These are phyloP conservation scores for Petrocephalus zakoni DNA, from an alignment of 2,113 vertebrate species.

Conservation along the genomic window DNA sequence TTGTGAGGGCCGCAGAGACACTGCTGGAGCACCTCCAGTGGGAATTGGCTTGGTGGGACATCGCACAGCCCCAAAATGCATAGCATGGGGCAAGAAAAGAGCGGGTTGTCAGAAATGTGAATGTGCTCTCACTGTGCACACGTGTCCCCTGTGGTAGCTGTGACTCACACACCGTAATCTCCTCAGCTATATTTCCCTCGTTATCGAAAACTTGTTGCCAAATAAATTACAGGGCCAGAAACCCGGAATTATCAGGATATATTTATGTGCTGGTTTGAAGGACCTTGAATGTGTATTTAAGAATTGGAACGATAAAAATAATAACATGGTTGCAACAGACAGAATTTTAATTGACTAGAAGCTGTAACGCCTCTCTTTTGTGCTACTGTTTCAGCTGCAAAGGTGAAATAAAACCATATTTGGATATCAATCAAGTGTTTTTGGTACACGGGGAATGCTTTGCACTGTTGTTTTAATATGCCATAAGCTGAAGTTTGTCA, in stretches of 20 bases:
- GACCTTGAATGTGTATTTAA: not conserved
- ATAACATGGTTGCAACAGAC: not conserved
- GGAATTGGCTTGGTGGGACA: not conserved
- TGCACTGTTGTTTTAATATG: not conserved
- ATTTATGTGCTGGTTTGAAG: not conserved
- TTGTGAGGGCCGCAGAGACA: not conserved
- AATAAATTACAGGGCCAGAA: not conserved
- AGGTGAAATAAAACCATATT: not conserved
- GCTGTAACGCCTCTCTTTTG: not conserved
- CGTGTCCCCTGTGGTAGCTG: not conserved
- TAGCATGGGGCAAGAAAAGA: not conserved
- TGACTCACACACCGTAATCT: not conserved
- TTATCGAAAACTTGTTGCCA: not conserved
- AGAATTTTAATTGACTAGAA: not conserved
- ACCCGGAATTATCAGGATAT: not conserved
- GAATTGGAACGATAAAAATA: not conserved
- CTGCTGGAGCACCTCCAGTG: not conserved
- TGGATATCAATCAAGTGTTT: not conserved
- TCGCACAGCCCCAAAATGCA: not conserved
- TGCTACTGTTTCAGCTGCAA: not conserved
- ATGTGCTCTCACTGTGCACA: not conserved
- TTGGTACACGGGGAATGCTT: not conserved
- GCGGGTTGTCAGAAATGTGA: not conserved
- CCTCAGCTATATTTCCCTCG: not conserved
- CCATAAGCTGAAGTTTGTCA: not conserved